A percentile compares a stretch with the other conserved stretches of the same genome.
phyloP scores from a whole-genome alignment of 2,797 vertebrate species.

The Xenopus petersii region DNA sequence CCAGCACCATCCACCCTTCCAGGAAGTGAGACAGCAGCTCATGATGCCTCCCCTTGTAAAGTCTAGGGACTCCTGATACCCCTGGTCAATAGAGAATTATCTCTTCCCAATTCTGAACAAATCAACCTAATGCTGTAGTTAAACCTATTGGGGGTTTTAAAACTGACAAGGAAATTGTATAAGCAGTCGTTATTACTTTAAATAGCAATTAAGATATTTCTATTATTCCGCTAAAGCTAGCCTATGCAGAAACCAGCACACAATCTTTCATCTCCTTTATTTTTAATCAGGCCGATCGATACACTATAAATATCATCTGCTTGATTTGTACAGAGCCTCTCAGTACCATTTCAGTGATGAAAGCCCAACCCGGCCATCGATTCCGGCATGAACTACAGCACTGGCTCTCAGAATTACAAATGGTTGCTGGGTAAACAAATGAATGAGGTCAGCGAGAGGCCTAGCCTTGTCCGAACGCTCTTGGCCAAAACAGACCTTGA shows the following conservation, averaged over 20 bases:
- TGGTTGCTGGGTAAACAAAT: slow-evolving; percentile 2
- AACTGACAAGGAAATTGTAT: no score
- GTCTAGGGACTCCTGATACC: no score
- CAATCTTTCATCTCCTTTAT: background rate
- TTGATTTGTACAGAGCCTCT: background rate
- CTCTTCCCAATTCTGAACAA: no score
- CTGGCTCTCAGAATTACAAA: slow-evolving; percentile 9
- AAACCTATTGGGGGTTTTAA: no score
- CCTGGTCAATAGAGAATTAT: no score
- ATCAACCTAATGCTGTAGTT: no score
- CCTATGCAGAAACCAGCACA: background rate
- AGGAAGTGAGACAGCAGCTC: no score
- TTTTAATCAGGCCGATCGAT: slow-evolving; percentile 9
- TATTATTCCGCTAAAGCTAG: background rate
- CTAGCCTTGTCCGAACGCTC: background rate
- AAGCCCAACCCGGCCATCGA: background rate
- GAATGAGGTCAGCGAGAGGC: slow-evolving; percentile 1
- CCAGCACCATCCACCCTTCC: no score
- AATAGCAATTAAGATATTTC: no score
- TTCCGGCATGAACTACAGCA: slow-evolving; percentile 2
- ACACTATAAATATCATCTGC: slow-evolving; percentile 1
- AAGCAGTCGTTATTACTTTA: no score
- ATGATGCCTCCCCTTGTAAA: no score
- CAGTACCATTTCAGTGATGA: slow-evolving; percentile 6
- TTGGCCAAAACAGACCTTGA: background rate